These are phyloP conservation scores for Dasyprocta punctata DNA, from an alignment of 2,113 vertebrate species.

Conservation along the genomic window DNA sequence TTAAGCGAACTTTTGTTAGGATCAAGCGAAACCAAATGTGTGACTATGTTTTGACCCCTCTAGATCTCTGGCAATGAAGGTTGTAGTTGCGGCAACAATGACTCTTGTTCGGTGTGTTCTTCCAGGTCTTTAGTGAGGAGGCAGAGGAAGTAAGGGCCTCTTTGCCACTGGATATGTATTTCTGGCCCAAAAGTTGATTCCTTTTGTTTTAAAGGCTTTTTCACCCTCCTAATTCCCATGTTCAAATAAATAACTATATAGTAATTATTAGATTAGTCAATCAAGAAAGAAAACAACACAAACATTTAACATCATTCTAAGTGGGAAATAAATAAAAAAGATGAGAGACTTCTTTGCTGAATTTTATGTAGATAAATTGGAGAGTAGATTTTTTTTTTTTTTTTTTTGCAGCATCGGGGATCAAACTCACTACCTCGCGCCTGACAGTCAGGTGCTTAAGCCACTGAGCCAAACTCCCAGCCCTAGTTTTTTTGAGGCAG, in stretches of 20 bases:
- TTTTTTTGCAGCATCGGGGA: too few relatives aligned
- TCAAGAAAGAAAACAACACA: background rate
- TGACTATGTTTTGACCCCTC: background rate
- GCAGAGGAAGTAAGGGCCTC: background rate
- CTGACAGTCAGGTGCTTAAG: too few relatives aligned
- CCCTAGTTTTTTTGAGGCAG: too few relatives aligned
- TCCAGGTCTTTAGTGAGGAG: background rate
- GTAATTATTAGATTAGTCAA: background rate
- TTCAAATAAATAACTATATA: background rate
- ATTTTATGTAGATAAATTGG: background rate
- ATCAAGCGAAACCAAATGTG: background rate
- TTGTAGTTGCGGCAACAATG: background rate
- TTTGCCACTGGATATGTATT: background rate
- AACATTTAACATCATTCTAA: background rate
- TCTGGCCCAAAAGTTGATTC: background rate
- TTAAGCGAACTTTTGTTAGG: background rate
- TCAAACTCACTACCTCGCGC: too few relatives aligned
- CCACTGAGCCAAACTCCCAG: too few relatives aligned
- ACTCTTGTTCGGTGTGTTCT: background rate
- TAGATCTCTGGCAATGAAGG: background rate
- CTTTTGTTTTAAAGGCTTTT: background rate
- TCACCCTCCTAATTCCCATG: background rate
- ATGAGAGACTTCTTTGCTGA: background rate
- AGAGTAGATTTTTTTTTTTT: too few relatives aligned
- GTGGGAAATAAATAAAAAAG: constrained; percentile 20